These are phyloP conservation scores for Pangasius macronema DNA, from an alignment of 2,797 vertebrate genomes.

Conservation along the genomic window DNA sequence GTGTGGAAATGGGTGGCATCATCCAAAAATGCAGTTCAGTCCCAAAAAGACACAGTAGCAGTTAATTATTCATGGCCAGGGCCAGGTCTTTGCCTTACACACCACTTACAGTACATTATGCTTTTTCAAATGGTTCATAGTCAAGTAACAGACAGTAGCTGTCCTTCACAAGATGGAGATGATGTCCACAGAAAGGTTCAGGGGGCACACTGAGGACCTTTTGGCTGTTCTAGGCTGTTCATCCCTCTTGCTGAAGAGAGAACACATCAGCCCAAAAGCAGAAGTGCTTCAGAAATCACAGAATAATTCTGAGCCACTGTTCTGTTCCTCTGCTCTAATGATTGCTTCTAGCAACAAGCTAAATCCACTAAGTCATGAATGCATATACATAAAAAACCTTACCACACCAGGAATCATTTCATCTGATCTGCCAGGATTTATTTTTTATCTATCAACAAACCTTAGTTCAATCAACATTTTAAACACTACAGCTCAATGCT, in stretches of 20 bases:
- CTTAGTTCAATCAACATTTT: background rate
- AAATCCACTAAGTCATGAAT: constrained; percentile 41
- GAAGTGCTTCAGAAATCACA: constrained; percentile 7
- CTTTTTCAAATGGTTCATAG: background rate
- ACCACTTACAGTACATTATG: background rate
- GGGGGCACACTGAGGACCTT: background rate
- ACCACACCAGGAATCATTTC: constrained; percentile 26
- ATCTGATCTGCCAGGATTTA: background rate
- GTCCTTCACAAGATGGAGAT: background rate
- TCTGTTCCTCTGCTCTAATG: background rate
- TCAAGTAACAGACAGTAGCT: background rate
- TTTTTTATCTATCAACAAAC: constrained; percentile 17
- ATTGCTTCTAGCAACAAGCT: constrained; percentile 20
- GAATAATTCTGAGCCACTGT: constrained; percentile 32
- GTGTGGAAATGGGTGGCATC: background rate
- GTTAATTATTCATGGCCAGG: background rate
- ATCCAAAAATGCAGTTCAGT: background rate
- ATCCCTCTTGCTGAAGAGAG: constrained; percentile 5
- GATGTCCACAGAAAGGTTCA: background rate
- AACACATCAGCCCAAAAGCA: constrained; percentile 27
- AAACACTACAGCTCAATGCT: background rate
- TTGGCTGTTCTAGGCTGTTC: constrained; percentile 2
- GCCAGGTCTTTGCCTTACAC: background rate
- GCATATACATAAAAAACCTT: constrained; percentile 19
- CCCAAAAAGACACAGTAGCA: background rate